These are phyloP conservation scores for Dione vanillae DNA, from an alignment of 2,888 invertebrate species.

Conservation along the genomic window DNA sequence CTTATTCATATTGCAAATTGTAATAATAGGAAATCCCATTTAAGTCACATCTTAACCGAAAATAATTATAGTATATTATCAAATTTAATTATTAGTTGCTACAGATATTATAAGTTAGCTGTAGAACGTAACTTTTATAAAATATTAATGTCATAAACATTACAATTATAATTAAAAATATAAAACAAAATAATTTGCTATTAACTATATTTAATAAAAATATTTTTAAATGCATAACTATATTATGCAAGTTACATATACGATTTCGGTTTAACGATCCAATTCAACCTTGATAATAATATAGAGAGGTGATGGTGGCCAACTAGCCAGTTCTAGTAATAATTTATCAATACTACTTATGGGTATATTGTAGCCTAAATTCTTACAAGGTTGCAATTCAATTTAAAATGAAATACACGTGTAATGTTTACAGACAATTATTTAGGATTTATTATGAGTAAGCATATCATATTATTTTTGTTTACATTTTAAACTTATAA, in stretches of 20 bases:
- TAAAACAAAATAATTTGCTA: not conserved
- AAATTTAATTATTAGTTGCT: not conserved
- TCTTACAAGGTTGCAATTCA: not conserved
- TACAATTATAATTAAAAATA: not conserved
- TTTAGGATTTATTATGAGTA: not conserved
- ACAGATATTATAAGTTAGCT: not conserved
- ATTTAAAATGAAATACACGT: not conserved
- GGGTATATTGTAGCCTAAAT: not conserved
- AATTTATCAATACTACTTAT: not conserved
- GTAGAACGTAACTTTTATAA: too few relatives aligned
- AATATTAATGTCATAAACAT: not conserved
- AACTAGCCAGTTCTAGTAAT: not conserved
- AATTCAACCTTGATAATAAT: slow-evolving; percentile 12
- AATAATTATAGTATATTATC: not conserved
- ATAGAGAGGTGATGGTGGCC: not conserved
- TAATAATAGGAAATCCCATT: not conserved
- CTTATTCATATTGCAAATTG: not conserved
- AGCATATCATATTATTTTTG: not conserved
- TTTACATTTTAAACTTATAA: not conserved
- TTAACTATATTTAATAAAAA: not conserved
- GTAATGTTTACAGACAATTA: not conserved
- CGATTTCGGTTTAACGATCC: not conserved
- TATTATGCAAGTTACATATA: not conserved
- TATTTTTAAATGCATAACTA: not conserved
- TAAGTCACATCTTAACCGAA: not conserved